Evolutionary conservation across 2,797 vertebrate genomes (phyloP).

Genomic region (Myotis myotis): DNA sequence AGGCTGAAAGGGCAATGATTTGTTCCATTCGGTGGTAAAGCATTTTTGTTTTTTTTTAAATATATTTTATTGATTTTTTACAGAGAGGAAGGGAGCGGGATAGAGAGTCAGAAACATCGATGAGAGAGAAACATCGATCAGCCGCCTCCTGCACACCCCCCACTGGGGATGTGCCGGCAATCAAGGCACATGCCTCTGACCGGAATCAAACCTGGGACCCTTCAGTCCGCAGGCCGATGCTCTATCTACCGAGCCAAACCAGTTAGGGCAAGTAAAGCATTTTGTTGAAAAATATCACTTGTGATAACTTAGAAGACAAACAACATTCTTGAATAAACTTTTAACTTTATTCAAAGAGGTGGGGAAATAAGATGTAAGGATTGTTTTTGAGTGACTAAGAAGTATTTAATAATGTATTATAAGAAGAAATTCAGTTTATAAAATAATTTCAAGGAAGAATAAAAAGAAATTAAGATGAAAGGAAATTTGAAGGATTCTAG

Average conservation of each 20-base stretch:
- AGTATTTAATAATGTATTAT: neutral
- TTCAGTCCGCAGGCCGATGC: no score
- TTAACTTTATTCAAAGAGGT: neutral
- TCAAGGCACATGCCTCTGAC: no score
- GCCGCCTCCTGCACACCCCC: no score
- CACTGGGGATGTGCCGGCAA: no score
- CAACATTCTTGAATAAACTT: neutral
- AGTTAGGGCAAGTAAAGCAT: neutral
- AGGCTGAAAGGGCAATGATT: neutral
- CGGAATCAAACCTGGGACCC: no score
- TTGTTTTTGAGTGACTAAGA: neutral
- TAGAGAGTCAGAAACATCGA: no score
- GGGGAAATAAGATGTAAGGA: neutral
- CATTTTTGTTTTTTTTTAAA: neutral
- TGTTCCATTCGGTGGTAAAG: neutral
- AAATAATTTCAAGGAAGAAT: neutral
- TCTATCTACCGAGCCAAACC: no score
- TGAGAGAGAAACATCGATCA: no score
- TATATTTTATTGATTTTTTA: no score
- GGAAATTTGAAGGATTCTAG: neutral
- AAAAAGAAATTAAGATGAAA: neutral
- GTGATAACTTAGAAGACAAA: neutral
- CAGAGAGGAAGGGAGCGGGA: no score
- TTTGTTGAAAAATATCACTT: neutral
- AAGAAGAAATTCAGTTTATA: neutral